These are phyloP conservation scores for Lynx canadensis DNA, from an alignment of 2,113 vertebrate species.

Conservation along the genomic window DNA sequence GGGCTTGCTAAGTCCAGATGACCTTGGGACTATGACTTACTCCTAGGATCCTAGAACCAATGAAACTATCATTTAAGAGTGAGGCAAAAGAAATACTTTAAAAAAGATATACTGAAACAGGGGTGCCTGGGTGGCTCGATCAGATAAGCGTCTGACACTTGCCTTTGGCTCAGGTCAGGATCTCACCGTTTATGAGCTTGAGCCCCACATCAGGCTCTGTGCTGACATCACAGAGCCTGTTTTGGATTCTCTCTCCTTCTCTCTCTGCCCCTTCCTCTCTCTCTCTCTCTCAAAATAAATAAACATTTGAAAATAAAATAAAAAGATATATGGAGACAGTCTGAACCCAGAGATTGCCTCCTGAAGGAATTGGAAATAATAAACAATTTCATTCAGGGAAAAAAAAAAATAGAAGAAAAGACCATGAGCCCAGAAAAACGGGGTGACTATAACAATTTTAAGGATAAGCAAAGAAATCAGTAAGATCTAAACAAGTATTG, in stretches of 20 bases:
- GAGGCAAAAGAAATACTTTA: not conserved
- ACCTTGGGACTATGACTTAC: not conserved
- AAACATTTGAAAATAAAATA: too few species aligned
- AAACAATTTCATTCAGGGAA: not conserved
- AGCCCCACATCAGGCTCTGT: too few species aligned
- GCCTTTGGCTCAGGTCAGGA: too few species aligned
- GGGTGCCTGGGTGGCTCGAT: too few species aligned
- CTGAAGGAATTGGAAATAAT: not conserved
- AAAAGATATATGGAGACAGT: not conserved
- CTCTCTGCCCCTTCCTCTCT: too few species aligned
- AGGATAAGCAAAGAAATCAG: not conserved
- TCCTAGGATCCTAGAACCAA: not conserved
- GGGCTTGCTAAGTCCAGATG: not conserved
- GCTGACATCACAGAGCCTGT: too few species aligned
- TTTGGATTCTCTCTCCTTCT: too few species aligned
- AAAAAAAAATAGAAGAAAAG: too few species aligned
- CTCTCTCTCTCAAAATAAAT: too few species aligned
- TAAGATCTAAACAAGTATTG: not conserved
- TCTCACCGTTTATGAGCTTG: too few species aligned
- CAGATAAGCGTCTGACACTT: too few species aligned
- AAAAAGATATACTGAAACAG: not conserved
- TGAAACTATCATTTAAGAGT: not conserved
- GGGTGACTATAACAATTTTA: not conserved
- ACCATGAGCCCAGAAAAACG: not conserved
- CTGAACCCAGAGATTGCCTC: not conserved